Evolutionary conservation across 2,113 vertebrate species (phyloP).

Genomic region (Anas platyrhynchos): DNA sequence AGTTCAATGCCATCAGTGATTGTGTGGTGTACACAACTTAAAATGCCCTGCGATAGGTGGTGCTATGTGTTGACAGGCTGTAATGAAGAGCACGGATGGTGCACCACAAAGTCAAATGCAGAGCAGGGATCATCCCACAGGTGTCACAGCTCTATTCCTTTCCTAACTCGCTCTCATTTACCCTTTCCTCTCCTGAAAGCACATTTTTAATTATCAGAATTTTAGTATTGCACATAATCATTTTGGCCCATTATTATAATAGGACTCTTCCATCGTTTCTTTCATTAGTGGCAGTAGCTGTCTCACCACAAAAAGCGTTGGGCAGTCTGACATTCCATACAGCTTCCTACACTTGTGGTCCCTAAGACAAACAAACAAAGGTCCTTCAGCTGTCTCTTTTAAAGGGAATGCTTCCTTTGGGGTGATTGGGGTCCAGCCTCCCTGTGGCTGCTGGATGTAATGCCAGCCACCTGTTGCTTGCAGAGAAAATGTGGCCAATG

Average conservation of each 20-base stretch:
- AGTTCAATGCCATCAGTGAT: background rate
- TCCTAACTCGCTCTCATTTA: background rate
- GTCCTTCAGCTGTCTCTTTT: background rate
- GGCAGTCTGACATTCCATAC: no score
- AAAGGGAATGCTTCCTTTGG: background rate
- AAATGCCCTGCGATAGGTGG: background rate
- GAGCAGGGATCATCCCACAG: background rate
- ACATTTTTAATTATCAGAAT: background rate
- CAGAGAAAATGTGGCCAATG: background rate
- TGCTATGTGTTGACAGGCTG: background rate
- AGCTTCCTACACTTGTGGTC: accelerated
- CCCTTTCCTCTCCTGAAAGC: background rate
- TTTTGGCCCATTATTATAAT: background rate
- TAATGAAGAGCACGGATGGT: background rate
- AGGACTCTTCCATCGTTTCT: background rate
- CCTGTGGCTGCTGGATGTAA: accelerated
- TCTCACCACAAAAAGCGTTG: accelerated
- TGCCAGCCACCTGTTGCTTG: accelerated
- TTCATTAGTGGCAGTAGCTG: background rate
- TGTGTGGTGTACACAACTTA: background rate
- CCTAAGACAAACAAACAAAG: background rate
- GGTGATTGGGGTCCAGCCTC: background rate
- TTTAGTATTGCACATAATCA: no score
- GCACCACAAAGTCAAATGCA: background rate
- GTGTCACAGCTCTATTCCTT: background rate